A percentile compares a stretch with the other conserved stretches of the same genome.
phyloP scores from a whole-genome alignment of 1,140 invertebrate species.

The Eciton burchellii region DNA sequence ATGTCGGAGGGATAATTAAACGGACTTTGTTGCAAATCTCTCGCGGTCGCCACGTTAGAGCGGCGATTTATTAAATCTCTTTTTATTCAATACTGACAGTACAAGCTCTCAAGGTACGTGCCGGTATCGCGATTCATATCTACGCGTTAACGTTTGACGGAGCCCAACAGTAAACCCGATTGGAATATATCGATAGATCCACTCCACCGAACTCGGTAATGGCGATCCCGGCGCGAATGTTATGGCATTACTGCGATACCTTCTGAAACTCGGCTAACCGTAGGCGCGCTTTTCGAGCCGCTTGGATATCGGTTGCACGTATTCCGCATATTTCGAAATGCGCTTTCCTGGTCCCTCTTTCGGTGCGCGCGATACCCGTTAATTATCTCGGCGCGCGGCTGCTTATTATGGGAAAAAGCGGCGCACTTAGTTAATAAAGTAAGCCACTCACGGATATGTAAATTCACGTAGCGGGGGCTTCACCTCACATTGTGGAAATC shows the following conservation, averaged over 20 bases:
- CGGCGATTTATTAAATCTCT: too few species aligned
- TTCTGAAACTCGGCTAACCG: not conserved
- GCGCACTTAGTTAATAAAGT: conserved; percentile 43
- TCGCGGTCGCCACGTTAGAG: too few species aligned
- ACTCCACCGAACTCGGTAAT: not conserved
- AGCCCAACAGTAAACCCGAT: not conserved
- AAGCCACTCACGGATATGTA: not conserved
- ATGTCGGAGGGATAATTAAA: too few species aligned
- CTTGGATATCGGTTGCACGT: conserved; percentile 12
- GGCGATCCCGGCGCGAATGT: not conserved
- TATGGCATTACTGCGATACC: not conserved
- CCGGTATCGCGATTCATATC: too few species aligned
- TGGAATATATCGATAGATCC: not conserved
- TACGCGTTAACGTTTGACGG: too few species aligned
- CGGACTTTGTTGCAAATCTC: too few species aligned
- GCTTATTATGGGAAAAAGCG: conserved; percentile 44
- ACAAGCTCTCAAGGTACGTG: too few species aligned
- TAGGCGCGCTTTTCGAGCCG: not conserved
- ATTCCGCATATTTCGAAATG: not conserved
- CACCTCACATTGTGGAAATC: conserved; percentile 40
- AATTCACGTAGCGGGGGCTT: conserved; percentile 4
- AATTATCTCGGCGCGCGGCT: conserved; percentile 22
- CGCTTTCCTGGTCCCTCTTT: too few species aligned
- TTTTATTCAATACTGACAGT: too few species aligned
- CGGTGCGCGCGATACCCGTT: conserved; percentile 10